These are phyloP conservation scores for Sphinx pinastri DNA, from an alignment of 2,888 invertebrate genomes.

Conservation along the genomic window DNA sequence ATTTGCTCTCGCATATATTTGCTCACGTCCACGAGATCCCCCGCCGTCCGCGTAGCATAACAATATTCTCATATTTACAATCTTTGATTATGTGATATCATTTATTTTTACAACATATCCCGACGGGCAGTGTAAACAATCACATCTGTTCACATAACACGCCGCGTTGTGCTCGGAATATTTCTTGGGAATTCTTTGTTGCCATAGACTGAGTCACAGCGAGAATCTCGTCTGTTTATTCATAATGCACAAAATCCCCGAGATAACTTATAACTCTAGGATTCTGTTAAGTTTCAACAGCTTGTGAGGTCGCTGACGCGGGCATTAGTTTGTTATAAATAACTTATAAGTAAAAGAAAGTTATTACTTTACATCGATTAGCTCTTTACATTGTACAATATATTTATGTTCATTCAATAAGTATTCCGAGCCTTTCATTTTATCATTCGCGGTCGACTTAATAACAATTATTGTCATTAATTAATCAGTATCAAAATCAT, in stretches of 20 bases:
- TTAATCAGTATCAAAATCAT: too few relatives aligned
- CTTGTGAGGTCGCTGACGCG: neutral
- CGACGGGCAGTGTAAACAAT: slow-evolving; percentile 16
- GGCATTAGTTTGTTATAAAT: too few relatives aligned
- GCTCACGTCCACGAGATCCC: slow-evolving; percentile 1
- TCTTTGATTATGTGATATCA: slow-evolving; percentile 21
- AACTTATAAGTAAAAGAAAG: too few relatives aligned
- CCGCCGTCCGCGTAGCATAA: neutral
- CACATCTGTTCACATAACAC: slow-evolving; percentile 19
- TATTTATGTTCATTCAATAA: too few relatives aligned
- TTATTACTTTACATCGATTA: too few relatives aligned
- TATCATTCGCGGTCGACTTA: too few relatives aligned
- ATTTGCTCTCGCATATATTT: neutral
- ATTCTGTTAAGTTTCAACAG: neutral
- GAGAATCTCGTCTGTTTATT: slow-evolving; percentile 2
- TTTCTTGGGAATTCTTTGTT: slow-evolving; percentile 2
- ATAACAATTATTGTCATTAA: too few relatives aligned
- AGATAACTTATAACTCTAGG: too few relatives aligned
- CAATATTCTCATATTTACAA: slow-evolving; percentile 12
- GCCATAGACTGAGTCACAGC: neutral
- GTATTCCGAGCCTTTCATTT: too few relatives aligned
- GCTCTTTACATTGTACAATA: too few relatives aligned
- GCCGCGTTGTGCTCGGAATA: neutral
- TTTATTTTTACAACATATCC: slow-evolving; percentile 21
- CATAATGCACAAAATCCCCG: neutral